A percentile compares a stretch with the other conserved stretches of the same genome.
Conservation (phyloP, 2,797 vertebrate species). For the Columba guinea region DNA sequence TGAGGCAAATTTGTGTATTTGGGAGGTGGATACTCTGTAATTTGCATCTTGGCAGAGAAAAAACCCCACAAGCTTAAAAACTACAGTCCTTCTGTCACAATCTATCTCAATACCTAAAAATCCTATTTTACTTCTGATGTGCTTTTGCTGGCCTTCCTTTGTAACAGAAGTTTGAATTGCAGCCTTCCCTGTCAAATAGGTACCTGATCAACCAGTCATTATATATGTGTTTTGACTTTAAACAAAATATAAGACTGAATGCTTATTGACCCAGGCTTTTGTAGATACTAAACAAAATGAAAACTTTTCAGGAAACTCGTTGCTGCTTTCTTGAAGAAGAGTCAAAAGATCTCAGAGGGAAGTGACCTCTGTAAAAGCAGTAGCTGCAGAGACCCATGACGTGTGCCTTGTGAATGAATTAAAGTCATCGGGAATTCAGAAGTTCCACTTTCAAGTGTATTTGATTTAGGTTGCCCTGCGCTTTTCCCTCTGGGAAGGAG, state of each 20-base stretch:
- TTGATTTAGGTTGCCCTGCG: neutral
- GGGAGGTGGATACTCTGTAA: neutral
- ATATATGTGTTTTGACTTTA: neutral
- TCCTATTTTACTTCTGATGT: neutral
- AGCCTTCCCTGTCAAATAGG: neutral
- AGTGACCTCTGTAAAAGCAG: neutral
- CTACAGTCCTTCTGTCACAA: neutral
- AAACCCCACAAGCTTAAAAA: neutral
- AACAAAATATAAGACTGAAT: neutral
- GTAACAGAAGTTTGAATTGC: neutral
- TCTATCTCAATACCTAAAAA: neutral
- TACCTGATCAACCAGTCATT: neutral
- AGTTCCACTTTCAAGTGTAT: neutral
- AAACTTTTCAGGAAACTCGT: neutral
- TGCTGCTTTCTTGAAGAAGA: neutral
- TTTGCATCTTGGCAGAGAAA: neutral
- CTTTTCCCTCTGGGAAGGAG: neutral
- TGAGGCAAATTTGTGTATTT: neutral
- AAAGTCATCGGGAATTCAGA: neutral
- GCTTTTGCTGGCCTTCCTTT: neutral
- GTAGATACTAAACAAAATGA: neutral
- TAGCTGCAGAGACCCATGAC: neutral
- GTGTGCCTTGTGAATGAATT: neutral
- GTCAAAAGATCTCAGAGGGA: neutral
- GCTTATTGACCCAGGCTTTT: neutral